Base-by-base conservation (phyloP, 2,888 invertebrate genomes). In the Platycheirus rosarum region DNA sequence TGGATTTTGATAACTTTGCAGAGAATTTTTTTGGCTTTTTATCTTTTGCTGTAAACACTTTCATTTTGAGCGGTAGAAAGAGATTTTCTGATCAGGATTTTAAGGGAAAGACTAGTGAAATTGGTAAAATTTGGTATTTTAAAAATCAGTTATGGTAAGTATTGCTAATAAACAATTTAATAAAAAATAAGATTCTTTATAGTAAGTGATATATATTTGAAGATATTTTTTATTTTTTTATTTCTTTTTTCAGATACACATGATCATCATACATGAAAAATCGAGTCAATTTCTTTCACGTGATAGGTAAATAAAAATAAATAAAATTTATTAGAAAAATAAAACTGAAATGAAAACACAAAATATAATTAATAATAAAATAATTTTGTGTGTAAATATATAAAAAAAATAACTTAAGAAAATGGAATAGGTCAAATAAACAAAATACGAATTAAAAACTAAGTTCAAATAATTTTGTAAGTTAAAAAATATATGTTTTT, bases 191-290 rank as follows among this genome's bases (percentile, higher is more conserved):
- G n/a, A n/a, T n/a, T n/a, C n/a, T n/a, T n/a, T n/a, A n/a, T n/a
- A n/a, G n/a, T n/a, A n/a, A n/a, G n/a, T n/a, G n/a, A n/a, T n/a
- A n/a, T 23, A 23, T 23, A 2, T 23, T 23, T 23, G 6, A 23
- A 23, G 6, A 23, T 23, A 23, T 4, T 23, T 23, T 23, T 23
- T 4, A 14, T 5, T 65, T 14, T n/a, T 13, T 65, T 46, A 71
- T 87, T 89, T 92, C 92, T 91, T 32, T 90, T 90, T 91, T 87
- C 94, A 94, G 94, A 94, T 93, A 93, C 93, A 90, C 94, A 93
- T 91, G 94, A 94, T 90, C 94, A 94, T 91, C 93, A 93, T 92
- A 94, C 94, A 92, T 94, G 92, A 93, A 90, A 90, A 90, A 88
- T 89, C 88, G 88, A 89, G 91, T 90, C 91, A 90, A 90, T 90